Base-by-base conservation (phyloP, 2,797 vertebrate genomes). In the Champsocephalus gunnari region DNA sequence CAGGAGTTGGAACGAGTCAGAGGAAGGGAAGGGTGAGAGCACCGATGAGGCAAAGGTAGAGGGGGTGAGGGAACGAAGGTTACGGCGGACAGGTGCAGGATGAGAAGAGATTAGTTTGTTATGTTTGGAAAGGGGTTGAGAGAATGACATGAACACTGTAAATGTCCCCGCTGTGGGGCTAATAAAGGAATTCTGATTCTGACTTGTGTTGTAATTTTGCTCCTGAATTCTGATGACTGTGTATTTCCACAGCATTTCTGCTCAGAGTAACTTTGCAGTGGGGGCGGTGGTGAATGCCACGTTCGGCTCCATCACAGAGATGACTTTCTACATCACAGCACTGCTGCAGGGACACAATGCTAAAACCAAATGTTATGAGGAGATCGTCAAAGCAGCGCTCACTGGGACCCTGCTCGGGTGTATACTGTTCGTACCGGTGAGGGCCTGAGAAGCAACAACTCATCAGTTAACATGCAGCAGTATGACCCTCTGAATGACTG, bases 281-380 rank as follows among this genome's bases (percentile, higher is more conserved):
- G 97, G 97, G 0, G 97, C 96, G 0, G 97, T 97, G 85, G 96
- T 97, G 60, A 98, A 97, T 0, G 97, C 97, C 9, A 97, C 96
- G 0, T 97, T 97, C 0, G 96, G 96, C 67, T 98, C 97, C 87
- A 96, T 97, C 88, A 96, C 95, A 0, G 96, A 98, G 90, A 94
- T 98, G 85, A 97, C 96, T 3, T 97, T 98, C 89, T 97, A 97
- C 93, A 97, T 98, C 94, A 96, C 96, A 0, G 96, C 96, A 0
- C 91, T 98, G 75, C 93, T 97, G 71, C 96, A 94, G 81, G 97
- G 97, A 16, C 91, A 94, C 0, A 92, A 87, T 0, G 93, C 95
- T 0, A 92, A 77, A 71, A 96, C 84, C 88, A 95, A 92, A 79
- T 97, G 96, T 85, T 97, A 97, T 0, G 96, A 96, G 0, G 97